These are phyloP conservation scores for Poeciliopsis turrubarensis DNA, from an alignment of 2,113 vertebrate species.

Conservation along the genomic window DNA sequence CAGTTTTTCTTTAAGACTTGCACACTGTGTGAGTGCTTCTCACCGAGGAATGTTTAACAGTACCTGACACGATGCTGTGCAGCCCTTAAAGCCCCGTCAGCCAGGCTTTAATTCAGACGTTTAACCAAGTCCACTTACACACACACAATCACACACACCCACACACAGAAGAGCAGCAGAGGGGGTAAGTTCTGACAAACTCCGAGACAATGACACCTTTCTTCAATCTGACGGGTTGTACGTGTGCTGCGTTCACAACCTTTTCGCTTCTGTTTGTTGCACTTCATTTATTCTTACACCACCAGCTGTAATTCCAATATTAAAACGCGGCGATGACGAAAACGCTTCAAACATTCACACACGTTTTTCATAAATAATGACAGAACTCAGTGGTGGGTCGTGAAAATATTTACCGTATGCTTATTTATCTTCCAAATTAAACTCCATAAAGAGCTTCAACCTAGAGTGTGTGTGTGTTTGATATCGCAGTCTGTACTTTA, in stretches of 20 bases:
- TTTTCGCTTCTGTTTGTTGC: background rate
- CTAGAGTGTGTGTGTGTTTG: constrained; percentile 54
- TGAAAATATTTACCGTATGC: constrained; percentile 70
- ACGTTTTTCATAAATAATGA: constrained; percentile 50
- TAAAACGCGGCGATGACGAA: background rate
- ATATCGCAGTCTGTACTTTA: constrained; percentile 66
- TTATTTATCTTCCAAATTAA: constrained; percentile 69
- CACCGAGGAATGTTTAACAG: constrained; percentile 34
- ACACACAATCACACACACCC: constrained; percentile 9
- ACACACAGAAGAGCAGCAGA: constrained; percentile 1
- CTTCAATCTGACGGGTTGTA: constrained; percentile 36
- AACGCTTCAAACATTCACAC: background rate
- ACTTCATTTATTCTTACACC: background rate
- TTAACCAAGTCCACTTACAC: constrained; percentile 33
- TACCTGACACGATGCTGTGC: constrained; percentile 29
- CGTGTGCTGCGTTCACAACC: constrained; percentile 27
- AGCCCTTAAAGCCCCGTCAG: constrained; percentile 45
- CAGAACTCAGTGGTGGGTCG: constrained; percentile 54
- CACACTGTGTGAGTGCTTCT: constrained; percentile 2
- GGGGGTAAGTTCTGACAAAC: constrained; percentile 18
- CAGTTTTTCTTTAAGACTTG: background rate
- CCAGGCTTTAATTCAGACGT: constrained; percentile 43
- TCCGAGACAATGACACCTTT: constrained; percentile 37
- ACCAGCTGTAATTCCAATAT: constrained; percentile 8
- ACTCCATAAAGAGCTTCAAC: constrained; percentile 46